Evolutionary conservation across 2,113 vertebrate species (phyloP).

Genomic region (Pachyramphus minor): DNA sequence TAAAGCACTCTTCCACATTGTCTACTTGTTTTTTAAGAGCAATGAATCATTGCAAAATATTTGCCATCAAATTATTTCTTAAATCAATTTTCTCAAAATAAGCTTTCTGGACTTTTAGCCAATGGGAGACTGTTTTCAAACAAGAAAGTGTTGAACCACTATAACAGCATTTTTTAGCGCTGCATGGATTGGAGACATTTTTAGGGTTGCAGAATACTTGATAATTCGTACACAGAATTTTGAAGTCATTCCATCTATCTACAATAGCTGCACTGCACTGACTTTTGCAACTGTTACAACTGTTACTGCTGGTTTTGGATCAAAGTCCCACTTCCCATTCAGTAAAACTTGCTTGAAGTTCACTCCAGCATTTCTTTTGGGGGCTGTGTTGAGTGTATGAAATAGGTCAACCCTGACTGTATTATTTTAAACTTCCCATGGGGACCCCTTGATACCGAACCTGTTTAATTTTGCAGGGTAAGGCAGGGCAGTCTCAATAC

Average conservation of each 20-base stretch:
- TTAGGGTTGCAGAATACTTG: neutral
- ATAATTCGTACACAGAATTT: neutral
- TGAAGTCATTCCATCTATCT: neutral
- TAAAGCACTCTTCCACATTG: conserved; percentile 1
- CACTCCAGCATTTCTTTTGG: neutral
- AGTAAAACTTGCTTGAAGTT: neutral
- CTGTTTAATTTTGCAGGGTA: conserved; percentile 30
- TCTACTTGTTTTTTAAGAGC: neutral
- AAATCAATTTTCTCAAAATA: neutral
- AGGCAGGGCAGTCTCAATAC: neutral
- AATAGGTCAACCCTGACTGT: conserved; percentile 21
- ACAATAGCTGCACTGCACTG: neutral
- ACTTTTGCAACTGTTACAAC: neutral
- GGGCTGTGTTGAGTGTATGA: neutral
- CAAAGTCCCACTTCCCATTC: neutral
- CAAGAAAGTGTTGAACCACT: neutral
- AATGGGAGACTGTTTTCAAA: neutral
- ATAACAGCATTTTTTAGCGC: neutral
- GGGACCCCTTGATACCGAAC: conserved; percentile 2
- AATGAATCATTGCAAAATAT: conserved; percentile 33
- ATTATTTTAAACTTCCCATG: conserved; percentile 11
- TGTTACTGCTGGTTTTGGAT: neutral
- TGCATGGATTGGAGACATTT: neutral
- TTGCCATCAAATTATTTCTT: conserved; percentile 18
- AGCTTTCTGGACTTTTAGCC: neutral